These are phyloP conservation scores for Noctua fimbriata DNA, from an alignment of 2,888 invertebrate genomes.

Conservation along the genomic window DNA sequence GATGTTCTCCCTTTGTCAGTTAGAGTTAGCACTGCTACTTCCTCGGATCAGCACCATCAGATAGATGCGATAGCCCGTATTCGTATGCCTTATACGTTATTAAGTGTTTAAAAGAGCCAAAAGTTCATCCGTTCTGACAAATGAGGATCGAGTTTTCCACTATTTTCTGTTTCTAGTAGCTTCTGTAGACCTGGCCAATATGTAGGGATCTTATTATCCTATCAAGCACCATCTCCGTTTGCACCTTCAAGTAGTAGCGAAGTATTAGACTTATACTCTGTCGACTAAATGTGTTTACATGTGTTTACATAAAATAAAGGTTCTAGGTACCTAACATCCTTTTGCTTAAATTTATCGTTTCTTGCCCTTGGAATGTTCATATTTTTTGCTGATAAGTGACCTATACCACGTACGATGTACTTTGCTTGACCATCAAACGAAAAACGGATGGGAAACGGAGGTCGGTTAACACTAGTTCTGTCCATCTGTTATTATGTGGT, in stretches of 20 bases:
- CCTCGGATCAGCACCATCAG: not conserved
- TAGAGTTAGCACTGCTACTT: not conserved
- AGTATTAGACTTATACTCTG: slow-evolving; percentile 10
- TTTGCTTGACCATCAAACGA: not conserved
- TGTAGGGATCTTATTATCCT: not conserved
- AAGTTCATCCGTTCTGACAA: too few relatives aligned
- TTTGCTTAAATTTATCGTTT: not conserved
- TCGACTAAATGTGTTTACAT: slow-evolving; percentile 47
- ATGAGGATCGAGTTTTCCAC: too few relatives aligned
- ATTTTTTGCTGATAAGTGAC: not conserved
- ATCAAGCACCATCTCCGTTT: slow-evolving; percentile 22
- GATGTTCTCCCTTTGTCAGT: not conserved
- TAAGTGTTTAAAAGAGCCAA: not conserved
- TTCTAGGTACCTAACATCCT: not conserved
- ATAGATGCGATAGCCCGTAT: not conserved
- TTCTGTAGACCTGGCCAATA: not conserved
- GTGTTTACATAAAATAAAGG: not conserved
- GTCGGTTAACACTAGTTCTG: not conserved
- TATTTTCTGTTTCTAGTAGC: not conserved
- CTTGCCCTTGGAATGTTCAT: not conserved
- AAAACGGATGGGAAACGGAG: not conserved
- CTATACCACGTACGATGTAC: not conserved
- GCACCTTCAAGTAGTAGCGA: slow-evolving; percentile 29
- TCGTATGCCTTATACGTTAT: not conserved
- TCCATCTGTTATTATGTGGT: not conserved